Evolutionary conservation across 2,888 invertebrate species (phyloP), one percentile per base, ranked within the genome.

Genomic region (Cryptus armator): DNA sequence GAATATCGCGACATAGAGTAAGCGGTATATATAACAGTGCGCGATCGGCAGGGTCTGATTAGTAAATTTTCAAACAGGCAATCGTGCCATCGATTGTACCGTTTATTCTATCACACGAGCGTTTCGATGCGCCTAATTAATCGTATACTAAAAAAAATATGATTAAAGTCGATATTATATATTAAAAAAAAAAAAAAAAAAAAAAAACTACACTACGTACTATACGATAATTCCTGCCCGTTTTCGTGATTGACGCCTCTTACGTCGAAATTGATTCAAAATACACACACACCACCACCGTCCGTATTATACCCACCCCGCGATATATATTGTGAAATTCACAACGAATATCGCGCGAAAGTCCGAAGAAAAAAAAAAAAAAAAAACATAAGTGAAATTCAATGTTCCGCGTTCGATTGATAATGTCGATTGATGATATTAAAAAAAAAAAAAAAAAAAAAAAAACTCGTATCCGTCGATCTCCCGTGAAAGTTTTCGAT

Each of bases 61-160:
- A 14, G 29, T 29, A 24, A 19, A 56, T 24, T 24, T 19, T 24
- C 19, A 12, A 10, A 56, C 56, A 5, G 24, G 12, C 19, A 19
- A 19, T 9, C 19, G 24, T n/a, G 43, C 19, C 43, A 16, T 43
- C 16, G 43, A 66, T 37, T 66, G 9, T 66, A 43, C 66, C 43
- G 66, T 43, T 66, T 12, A 44, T 2, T 66, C 62, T 32, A 29
- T 74, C 68, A 74, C 72, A 83, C 66, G 80, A 83, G 76, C 79
- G 83, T 83, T 76, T 80, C 80, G 79, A 86, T 85, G 70, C 86
- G 87, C 87, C 87, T 88, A 88, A 88, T 86, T 87, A 86, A 86
- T 84, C 83, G 85, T 85, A 83, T 83, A 85, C 79, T 85, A 78
- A 82, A 83, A 75, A 19, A 37, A 37, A 37, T 37, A 37, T 80